Evolutionary conservation across 1,140 invertebrate species (phyloP).

Genomic region (Caenorhabditis brenneri): DNA sequence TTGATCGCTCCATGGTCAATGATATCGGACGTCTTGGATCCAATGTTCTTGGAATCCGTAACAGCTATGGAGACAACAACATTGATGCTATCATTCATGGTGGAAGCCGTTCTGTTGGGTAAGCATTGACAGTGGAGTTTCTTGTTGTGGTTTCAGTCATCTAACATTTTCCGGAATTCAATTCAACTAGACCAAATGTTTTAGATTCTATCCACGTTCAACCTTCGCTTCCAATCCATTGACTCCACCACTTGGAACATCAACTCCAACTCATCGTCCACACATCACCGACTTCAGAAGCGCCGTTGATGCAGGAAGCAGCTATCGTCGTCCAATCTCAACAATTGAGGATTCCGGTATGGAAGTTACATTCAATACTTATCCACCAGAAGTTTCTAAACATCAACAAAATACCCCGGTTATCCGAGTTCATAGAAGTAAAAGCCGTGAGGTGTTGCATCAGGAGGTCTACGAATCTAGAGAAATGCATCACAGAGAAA

Average conservation of each 20-base stretch:
- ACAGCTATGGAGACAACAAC: constrained; percentile 62
- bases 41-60: constrained; percentile 62
- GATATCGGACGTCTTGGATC: constrained; percentile 63
- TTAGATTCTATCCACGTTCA: constrained; percentile 51
- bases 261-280: constrained; percentile 63
- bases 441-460: constrained; percentile 39
- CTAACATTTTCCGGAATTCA: neutral
- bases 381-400: constrained; percentile 35
- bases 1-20: constrained; percentile 61
- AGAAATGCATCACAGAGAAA: constrained; percentile 21
- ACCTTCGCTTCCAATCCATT: constrained; percentile 70
- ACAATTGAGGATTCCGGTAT: constrained; percentile 48
- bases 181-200: neutral
- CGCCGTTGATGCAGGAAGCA: constrained; percentile 21
- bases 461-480: constrained; percentile 1
- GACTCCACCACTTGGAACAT: constrained; percentile 70
- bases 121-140: neutral
- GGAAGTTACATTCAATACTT: constrained; percentile 37
- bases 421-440: constrained; percentile 31
- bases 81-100: constrained; percentile 61
- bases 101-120: constrained; percentile 51
- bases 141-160: neutral
- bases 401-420: neutral
- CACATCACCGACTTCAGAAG: constrained; percentile 40
- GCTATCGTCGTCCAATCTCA: constrained; percentile 34